Conservation (phyloP, 37 sponge, comb jelly and placozoan species). For the Mnemiopsis leidyi region DNA sequence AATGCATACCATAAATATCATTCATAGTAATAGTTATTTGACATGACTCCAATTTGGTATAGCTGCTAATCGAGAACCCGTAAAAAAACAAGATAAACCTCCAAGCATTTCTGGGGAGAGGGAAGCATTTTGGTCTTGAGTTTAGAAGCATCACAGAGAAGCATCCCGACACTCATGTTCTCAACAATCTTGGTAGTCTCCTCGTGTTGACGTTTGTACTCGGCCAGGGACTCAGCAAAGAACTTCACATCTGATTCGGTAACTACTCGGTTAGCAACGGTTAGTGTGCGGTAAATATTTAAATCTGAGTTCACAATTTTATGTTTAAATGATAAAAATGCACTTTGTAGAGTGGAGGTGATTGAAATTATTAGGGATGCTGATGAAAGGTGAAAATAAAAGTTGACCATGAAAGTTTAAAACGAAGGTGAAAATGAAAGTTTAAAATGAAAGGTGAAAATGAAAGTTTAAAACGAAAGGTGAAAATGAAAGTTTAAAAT, state of each 20-base stretch:
- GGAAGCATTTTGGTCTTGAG: constrained; percentile 84
- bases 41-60: too few species aligned
- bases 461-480: too few species aligned
- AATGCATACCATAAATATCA: not conserved
- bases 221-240: constrained; percentile 77
- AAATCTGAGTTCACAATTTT: too few species aligned
- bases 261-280: constrained; percentile 30
- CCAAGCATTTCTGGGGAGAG: constrained; percentile 87
- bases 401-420: too few species aligned
- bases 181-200: constrained; percentile 72
- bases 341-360: too few species aligned
- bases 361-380: too few species aligned
- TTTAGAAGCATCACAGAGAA: constrained; percentile 78
- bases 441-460: too few species aligned
- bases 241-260: constrained; percentile 81
- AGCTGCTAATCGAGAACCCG: not conserved
- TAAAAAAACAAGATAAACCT: constrained; percentile 66
- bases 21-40: not conserved
- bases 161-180: constrained; percentile 79
- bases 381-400: too few species aligned
- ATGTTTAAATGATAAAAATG: too few species aligned
- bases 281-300: constrained; percentile 11
- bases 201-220: constrained; percentile 82
- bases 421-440: too few species aligned
- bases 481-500: not conserved